phyloP scores from a whole-genome alignment of 2,797 vertebrate species.

The Pangasius mekongensis region DNA sequence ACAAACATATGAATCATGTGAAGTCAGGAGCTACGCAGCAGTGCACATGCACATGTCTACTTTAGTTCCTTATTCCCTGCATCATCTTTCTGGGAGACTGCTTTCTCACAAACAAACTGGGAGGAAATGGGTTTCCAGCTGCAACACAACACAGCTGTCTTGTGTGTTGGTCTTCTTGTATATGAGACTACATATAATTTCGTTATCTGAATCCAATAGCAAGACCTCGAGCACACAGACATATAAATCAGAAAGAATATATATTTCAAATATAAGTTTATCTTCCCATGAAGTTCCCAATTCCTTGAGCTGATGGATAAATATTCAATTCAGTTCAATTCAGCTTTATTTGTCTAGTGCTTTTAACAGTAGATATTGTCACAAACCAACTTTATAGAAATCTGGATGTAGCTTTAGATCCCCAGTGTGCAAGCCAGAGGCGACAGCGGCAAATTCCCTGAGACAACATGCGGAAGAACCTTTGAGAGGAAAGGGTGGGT shows the following conservation, averaged over 20 bases:
- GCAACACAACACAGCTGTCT: background rate
- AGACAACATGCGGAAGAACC: background rate
- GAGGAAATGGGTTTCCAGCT: background rate
- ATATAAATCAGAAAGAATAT: background rate
- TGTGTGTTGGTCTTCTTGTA: conserved; percentile 7
- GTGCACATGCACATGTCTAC: background rate
- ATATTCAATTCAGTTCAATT: background rate
- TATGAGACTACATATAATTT: background rate
- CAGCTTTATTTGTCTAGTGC: background rate
- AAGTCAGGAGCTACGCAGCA: background rate
- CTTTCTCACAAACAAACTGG: background rate
- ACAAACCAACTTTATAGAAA: background rate
- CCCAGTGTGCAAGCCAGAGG: background rate
- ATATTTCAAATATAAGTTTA: background rate
- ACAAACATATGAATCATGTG: background rate
- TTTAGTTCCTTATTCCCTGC: background rate
- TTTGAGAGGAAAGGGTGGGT: background rate
- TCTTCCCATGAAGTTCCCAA: background rate
- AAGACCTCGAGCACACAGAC: background rate
- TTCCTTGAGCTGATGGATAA: background rate
- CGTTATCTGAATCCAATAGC: background rate
- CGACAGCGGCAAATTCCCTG: background rate
- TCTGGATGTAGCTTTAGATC: background rate
- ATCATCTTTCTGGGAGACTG: background rate
- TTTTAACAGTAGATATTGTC: too few species aligned